These are phyloP conservation scores for Pasiphila rectangulata DNA, from an alignment of 2,888 invertebrate species.

Conservation along the genomic window DNA sequence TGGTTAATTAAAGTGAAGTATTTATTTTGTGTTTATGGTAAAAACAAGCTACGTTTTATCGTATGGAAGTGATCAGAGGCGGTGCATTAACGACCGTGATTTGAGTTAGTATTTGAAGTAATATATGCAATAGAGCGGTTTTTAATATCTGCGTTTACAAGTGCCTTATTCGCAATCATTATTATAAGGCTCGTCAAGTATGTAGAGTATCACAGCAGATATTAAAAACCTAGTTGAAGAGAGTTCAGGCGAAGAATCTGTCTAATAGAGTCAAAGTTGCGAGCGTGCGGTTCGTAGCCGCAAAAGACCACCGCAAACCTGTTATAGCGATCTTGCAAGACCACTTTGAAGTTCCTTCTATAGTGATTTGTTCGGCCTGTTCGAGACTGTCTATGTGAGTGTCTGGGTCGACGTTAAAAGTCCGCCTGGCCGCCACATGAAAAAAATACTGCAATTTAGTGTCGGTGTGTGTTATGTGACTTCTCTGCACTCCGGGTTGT, in stretches of 20 bases:
- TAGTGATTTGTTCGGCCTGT: constrained; percentile 98
- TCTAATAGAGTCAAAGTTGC: constrained; percentile 79
- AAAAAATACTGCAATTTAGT: constrained; percentile 75
- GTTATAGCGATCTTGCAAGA: constrained; percentile 99
- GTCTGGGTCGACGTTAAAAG: constrained; percentile 98
- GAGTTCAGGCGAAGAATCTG: constrained; percentile 74
- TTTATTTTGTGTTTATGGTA: constrained; percentile 67
- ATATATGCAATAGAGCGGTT: constrained; percentile 62
- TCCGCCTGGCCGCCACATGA: constrained; percentile 88
- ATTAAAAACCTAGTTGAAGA: constrained; percentile 63
- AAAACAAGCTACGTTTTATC: constrained; percentile 65
- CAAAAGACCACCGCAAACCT: constrained; percentile 88
- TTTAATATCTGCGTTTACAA: constrained; percentile 58
- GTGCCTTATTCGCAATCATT: background rate
- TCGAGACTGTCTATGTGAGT: constrained; percentile 98
- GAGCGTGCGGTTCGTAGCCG: constrained; percentile 78
- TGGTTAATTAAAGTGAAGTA: constrained; percentile 47
- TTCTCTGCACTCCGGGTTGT: constrained; percentile 31
- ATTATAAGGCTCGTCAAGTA: background rate
- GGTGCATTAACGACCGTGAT: constrained; percentile 77
- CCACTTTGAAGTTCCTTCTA: constrained; percentile 99
- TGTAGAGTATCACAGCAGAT: constrained; percentile 52
- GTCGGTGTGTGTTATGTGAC: constrained; percentile 57
- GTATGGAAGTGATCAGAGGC: constrained; percentile 69
- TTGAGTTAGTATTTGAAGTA: constrained; percentile 68